These are phyloP conservation scores for Erythrocercus mccallii DNA, from an alignment of 2,113 vertebrate species.

Conservation along the genomic window DNA sequence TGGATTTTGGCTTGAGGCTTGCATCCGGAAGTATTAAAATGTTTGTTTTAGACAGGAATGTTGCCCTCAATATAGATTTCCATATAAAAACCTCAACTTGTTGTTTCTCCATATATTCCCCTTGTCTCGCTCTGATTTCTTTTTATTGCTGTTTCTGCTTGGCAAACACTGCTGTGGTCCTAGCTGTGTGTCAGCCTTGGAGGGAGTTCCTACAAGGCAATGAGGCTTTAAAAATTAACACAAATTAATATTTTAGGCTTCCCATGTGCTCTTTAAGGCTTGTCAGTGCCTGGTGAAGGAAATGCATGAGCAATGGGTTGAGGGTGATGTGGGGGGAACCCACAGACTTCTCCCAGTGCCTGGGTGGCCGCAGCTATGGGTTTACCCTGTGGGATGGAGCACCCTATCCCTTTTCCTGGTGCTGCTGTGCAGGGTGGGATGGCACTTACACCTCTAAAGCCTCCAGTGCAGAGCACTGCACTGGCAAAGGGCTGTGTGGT, in stretches of 20 bases:
- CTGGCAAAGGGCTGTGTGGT: constrained; percentile 65
- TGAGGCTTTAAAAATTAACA: not conserved
- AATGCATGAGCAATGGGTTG: not conserved
- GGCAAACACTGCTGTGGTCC: not conserved
- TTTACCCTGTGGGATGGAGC: not conserved
- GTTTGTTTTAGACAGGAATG: constrained; percentile 41
- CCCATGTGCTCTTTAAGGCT: not conserved
- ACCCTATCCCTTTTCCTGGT: not conserved
- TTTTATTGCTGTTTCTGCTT: constrained; percentile 23
- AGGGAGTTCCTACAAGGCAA: not conserved
- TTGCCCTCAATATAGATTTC: constrained; percentile 11
- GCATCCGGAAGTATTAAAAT: constrained; percentile 43
- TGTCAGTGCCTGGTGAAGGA: not conserved
- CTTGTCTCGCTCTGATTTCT: not conserved
- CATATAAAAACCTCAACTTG: constrained; percentile 15
- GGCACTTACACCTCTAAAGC: constrained; percentile 62
- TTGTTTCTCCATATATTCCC: not conserved
- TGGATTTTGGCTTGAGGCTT: constrained; percentile 41
- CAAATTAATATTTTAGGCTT: not conserved
- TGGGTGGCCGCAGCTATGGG: not conserved
- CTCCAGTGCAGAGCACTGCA: constrained; percentile 47
- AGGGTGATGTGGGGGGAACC: not conserved
- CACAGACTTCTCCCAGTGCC: not conserved
- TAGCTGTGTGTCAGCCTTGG: not conserved
- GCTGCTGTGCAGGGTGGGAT: not conserved